These are phyloP conservation scores for Penaeus monodon DNA, from an alignment of 2,888 invertebrate genomes.

Conservation along the genomic window DNA sequence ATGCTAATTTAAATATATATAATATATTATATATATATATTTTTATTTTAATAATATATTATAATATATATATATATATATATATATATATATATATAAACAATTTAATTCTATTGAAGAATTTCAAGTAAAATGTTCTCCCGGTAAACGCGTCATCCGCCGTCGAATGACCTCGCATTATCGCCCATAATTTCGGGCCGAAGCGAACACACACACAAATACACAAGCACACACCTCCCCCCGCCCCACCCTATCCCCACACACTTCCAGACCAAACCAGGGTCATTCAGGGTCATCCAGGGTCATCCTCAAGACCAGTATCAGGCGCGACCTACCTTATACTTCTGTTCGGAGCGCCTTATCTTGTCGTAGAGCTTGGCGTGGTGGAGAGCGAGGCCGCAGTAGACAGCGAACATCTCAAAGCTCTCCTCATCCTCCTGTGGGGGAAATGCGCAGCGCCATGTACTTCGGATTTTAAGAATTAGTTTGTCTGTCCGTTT, in stretches of 20 bases:
- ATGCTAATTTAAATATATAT: background rate
- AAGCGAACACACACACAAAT: too few relatives aligned
- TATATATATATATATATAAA: too few relatives aligned
- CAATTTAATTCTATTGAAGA: too few relatives aligned
- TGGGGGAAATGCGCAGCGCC: constrained; percentile 70
- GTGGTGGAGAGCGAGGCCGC: constrained; percentile 86
- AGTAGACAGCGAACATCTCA: constrained; percentile 86
- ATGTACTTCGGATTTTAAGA: background rate
- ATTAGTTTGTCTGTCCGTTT: too few relatives aligned
- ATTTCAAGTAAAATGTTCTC: too few relatives aligned
- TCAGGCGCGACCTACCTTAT: constrained; percentile 70
- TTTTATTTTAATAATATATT: background rate
- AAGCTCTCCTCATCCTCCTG: constrained; percentile 84
- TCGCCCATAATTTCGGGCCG: too few relatives aligned
- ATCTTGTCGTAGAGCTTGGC: constrained; percentile 88
- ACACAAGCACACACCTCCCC: background rate
- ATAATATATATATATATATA: background rate
- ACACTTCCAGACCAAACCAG: too few relatives aligned
- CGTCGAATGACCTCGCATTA: too few relatives aligned
- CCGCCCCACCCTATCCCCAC: too few relatives aligned
- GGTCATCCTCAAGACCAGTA: too few relatives aligned
- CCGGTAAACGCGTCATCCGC: too few relatives aligned
- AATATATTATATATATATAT: background rate
- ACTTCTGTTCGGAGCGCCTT: constrained; percentile 84
- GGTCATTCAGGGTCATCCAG: too few relatives aligned